These are phyloP conservation scores for Eupithecia vulgata DNA, from an alignment of 2,888 invertebrate species.

Conservation along the genomic window DNA sequence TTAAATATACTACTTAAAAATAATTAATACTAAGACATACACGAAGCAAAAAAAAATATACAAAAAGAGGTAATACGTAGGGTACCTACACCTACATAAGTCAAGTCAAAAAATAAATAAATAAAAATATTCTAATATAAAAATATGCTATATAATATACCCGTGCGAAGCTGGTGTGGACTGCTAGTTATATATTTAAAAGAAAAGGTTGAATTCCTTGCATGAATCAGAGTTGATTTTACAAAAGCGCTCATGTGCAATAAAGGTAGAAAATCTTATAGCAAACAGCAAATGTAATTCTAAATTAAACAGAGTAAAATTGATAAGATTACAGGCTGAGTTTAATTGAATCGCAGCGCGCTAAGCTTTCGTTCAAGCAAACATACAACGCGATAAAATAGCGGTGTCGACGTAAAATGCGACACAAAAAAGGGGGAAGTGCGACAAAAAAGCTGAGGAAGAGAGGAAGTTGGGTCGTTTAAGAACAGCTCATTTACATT, in stretches of 20 bases:
- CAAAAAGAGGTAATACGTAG: too few species aligned
- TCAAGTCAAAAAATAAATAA: too few species aligned
- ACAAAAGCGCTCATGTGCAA: not conserved
- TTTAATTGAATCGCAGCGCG: conserved; percentile 17
- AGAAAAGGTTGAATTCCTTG: not conserved
- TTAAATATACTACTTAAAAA: too few species aligned
- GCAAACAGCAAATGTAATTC: conserved; percentile 4
- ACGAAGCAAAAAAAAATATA: too few species aligned
- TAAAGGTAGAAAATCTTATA: not conserved
- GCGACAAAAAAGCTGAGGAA: not conserved
- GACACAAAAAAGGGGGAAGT: conserved; percentile 12
- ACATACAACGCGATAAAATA: not conserved
- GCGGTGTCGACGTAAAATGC: conserved; percentile 17
- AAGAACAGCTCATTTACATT: conserved; percentile 19
- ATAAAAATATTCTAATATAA: too few species aligned
- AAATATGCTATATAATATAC: too few species aligned
- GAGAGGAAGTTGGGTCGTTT: conserved; percentile 12
- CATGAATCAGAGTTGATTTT: not conserved
- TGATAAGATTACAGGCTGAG: conserved; percentile 1
- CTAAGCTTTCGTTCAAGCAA: conserved; percentile 8
- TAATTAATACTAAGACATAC: too few species aligned
- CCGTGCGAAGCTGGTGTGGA: too few species aligned
- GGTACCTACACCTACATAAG: too few species aligned
- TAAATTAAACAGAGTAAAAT: conserved; percentile 4
- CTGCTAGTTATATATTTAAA: too few species aligned